These are phyloP conservation scores for Bombus confusus DNA, from an alignment of 1,140 invertebrate genomes.

Conservation along the genomic window DNA sequence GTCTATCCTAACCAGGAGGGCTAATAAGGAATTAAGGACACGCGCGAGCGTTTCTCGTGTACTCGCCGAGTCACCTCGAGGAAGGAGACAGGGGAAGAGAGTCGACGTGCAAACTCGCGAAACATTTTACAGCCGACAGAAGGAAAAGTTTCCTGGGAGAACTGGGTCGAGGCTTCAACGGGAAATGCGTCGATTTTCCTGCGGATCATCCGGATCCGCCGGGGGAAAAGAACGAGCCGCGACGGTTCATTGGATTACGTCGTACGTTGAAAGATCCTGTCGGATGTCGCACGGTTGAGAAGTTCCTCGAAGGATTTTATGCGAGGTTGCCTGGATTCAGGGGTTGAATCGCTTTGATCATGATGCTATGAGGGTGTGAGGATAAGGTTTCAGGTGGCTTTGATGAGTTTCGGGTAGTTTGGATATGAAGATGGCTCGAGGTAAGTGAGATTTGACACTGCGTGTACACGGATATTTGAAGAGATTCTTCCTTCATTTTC, in stretches of 20 bases:
- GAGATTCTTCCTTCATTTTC: no score
- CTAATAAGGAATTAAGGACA: slow-evolving; percentile 70
- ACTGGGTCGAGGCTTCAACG: slow-evolving; percentile 36
- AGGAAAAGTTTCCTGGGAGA: slow-evolving; percentile 8
- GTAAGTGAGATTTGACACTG: no score
- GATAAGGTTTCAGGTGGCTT: neutral
- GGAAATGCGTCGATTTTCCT: slow-evolving; percentile 23
- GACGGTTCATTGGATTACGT: slow-evolving; percentile 24
- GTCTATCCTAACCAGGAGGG: neutral
- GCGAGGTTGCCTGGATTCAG: neutral
- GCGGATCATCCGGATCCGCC: neutral
- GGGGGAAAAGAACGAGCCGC: neutral
- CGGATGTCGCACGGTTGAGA: slow-evolving; percentile 3
- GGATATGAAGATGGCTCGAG: neutral
- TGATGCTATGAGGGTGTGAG: no score
- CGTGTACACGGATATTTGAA: no score
- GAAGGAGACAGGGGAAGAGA: neutral
- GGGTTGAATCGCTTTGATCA: neutral
- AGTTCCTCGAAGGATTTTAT: slow-evolving; percentile 1
- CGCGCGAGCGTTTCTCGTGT: slow-evolving; percentile 37
- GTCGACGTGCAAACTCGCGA: slow-evolving; percentile 19
- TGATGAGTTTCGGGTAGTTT: neutral
- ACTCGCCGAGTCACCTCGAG: slow-evolving; percentile 29
- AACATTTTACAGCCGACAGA: slow-evolving; percentile 17
- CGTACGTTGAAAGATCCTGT: slow-evolving; percentile 9